These are phyloP conservation scores for Brachylomia viminalis DNA, from an alignment of 2,888 invertebrate species.

Conservation along the genomic window DNA sequence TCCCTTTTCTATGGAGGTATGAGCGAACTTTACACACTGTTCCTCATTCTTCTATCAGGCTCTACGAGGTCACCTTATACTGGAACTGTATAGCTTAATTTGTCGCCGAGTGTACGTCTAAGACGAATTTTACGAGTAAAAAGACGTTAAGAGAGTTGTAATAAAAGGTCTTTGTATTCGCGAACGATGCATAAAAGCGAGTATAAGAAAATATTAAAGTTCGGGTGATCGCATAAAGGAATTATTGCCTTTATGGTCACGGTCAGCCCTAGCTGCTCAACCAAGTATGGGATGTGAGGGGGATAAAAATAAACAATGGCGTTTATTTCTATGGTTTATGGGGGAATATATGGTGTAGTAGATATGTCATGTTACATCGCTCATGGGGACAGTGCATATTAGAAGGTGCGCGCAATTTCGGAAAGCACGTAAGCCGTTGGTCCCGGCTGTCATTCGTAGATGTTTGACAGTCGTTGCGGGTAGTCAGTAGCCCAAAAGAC, in stretches of 20 bases:
- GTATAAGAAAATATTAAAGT: conserved; percentile 65
- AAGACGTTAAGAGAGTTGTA: conserved; percentile 48
- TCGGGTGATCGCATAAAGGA: conserved; percentile 61
- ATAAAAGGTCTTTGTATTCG: conserved; percentile 66
- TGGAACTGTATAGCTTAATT: not conserved
- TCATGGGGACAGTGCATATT: not conserved
- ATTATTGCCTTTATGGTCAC: conserved; percentile 57
- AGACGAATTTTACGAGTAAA: conserved; percentile 53
- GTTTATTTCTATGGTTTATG: conserved; percentile 45
- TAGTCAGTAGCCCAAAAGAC: not conserved
- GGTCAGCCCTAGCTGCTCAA: conserved; percentile 33
- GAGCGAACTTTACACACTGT: too few relatives aligned
- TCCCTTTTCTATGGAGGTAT: too few relatives aligned
- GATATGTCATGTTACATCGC: not conserved
- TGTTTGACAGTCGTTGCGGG: not conserved
- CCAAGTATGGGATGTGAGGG: conserved; percentile 36
- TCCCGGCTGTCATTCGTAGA: not conserved
- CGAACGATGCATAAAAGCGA: conserved; percentile 65
- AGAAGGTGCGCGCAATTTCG: not conserved
- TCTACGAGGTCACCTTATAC: not conserved
- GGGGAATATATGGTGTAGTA: conserved; percentile 6
- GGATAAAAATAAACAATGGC: conserved; percentile 54
- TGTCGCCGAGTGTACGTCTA: not conserved
- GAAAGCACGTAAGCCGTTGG: not conserved
- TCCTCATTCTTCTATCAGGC: too few relatives aligned